A percentile compares a stretch with the other conserved stretches of the same genome.
These are phyloP conservation scores for Patella pellucida DNA, from an alignment of 2,888 invertebrate species.

Conservation along the genomic window DNA sequence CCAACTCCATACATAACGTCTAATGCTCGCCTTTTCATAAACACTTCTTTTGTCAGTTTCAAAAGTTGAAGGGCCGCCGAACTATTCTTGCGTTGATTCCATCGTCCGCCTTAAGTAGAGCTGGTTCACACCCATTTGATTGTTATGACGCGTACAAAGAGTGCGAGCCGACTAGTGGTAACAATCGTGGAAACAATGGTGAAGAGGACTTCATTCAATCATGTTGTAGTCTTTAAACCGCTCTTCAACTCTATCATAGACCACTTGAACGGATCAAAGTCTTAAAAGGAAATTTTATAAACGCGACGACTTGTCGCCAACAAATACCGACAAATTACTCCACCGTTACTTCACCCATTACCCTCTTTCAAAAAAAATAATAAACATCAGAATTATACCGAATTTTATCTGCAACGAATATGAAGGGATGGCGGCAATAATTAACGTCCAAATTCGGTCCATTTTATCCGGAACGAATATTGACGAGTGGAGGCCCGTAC, in stretches of 20 bases:
- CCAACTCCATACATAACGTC: not conserved
- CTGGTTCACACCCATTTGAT: not conserved
- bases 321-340: not conserved
- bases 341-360: too few relatives aligned
- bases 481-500: too few relatives aligned
- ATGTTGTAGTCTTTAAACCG: not conserved
- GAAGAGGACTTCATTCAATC: not conserved
- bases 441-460: too few relatives aligned
- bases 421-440: too few relatives aligned
- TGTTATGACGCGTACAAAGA: not conserved
- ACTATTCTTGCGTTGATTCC: not conserved
- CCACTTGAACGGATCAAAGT: constrained; percentile 2
- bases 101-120: constrained; percentile 2
- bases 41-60: not conserved
- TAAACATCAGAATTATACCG: too few relatives aligned
- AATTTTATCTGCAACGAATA: too few relatives aligned
- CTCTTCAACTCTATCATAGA: not conserved
- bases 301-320: not conserved
- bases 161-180: not conserved
- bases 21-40: constrained; percentile 9
- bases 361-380: too few relatives aligned
- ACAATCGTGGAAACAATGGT: not conserved
- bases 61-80: not conserved
- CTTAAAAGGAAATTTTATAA: not conserved
- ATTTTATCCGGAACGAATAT: too few relatives aligned